Evolutionary conservation across 2,797 vertebrate genomes (phyloP).

Genomic region (Graptemys geographica): DNA sequence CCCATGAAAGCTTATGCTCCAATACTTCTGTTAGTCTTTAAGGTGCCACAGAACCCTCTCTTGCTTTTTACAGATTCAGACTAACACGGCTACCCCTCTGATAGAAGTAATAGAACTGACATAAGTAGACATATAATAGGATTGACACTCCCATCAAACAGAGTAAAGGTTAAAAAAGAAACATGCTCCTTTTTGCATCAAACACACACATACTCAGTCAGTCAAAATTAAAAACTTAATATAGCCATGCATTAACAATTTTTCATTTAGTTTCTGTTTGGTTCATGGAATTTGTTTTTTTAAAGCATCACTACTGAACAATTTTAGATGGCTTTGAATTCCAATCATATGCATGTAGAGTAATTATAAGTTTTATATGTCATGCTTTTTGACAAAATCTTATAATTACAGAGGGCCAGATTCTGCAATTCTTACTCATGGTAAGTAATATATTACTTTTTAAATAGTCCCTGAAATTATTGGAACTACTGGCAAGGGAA

Average conservation of each 20-base stretch:
- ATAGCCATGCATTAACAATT: neutral
- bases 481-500: neutral
- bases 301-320: neutral
- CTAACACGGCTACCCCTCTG: too few relatives aligned
- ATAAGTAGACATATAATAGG: neutral
- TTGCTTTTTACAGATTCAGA: too few relatives aligned
- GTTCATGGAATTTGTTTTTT: neutral
- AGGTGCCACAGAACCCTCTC: too few relatives aligned
- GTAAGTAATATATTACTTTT: neutral
- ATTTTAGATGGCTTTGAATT: neutral
- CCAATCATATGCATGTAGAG: neutral
- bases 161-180: neutral
- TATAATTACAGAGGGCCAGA: neutral
- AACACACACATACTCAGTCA: fast-evolving
- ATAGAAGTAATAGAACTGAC: neutral
- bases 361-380: neutral
- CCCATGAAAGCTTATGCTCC: too few relatives aligned
- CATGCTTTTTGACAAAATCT: neutral
- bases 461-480: conserved; percentile 9
- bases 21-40: too few relatives aligned
- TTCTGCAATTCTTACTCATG: neutral
- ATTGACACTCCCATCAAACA: neutral
- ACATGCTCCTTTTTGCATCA: neutral
- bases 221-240: neutral
- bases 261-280: neutral